These are phyloP conservation scores for Physocephala rufipes DNA, from an alignment of 2,888 invertebrate genomes.

Conservation along the genomic window DNA sequence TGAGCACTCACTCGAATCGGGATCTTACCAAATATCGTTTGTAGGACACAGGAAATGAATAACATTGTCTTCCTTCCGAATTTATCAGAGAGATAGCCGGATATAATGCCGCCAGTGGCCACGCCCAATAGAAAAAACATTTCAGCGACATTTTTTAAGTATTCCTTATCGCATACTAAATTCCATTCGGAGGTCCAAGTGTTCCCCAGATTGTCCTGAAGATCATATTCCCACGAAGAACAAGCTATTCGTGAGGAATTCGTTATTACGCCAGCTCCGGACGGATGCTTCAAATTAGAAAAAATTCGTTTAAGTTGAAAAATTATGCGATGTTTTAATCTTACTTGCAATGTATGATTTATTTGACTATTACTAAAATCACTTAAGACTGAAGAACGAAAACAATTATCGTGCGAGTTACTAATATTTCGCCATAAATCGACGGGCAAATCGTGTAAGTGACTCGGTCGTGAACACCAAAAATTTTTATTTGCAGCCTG, in stretches of 20 bases:
- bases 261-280: background rate
- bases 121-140: constrained; percentile 82
- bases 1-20: background rate
- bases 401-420: constrained; percentile 72
- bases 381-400: constrained; percentile 63
- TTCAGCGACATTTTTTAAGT: constrained; percentile 77
- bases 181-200: constrained; percentile 82
- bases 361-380: constrained; percentile 60
- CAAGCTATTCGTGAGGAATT: constrained; percentile 68
- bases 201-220: constrained; percentile 68
- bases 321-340: constrained; percentile 3
- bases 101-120: constrained; percentile 80
- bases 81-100: constrained; percentile 82
- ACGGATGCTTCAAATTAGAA: too few relatives aligned
- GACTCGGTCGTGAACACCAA: constrained; percentile 75
- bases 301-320: too few relatives aligned
- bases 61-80: constrained; percentile 81
- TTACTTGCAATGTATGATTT: constrained; percentile 41
- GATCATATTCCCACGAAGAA: constrained; percentile 72
- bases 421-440: constrained; percentile 75
- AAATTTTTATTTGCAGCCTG: constrained; percentile 73
- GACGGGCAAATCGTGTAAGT: constrained; percentile 68
- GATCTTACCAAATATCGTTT: constrained; percentile 72
- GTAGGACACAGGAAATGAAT: constrained; percentile 75
- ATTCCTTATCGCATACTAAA: constrained; percentile 77